Conservation (phyloP, 2,888 invertebrate species). For the Tenthredo livida region DNA sequence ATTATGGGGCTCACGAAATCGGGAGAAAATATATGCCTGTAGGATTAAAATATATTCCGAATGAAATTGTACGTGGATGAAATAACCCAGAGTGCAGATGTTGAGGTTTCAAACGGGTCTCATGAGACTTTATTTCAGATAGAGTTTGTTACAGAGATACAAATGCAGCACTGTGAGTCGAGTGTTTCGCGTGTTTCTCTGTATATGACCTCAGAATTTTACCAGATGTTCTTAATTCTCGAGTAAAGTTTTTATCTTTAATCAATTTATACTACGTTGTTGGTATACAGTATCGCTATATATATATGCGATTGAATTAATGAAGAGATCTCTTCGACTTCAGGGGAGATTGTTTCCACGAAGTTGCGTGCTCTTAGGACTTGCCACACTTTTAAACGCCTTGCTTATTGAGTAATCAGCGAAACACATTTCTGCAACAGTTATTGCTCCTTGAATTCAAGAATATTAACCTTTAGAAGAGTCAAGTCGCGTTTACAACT, state of each 20-base stretch:
- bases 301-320: neutral
- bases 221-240: constrained; percentile 23
- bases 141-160: neutral
- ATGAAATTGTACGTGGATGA: neutral
- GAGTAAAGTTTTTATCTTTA: neutral
- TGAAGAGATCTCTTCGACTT: neutral
- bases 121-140: neutral
- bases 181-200: constrained; percentile 16
- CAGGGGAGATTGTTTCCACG: constrained; percentile 27
- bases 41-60: neutral
- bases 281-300: neutral
- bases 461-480: neutral
- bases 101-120: too few relatives aligned
- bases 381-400: constrained; percentile 25
- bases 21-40: neutral
- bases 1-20: neutral
- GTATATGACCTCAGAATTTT: constrained; percentile 18
- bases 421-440: neutral
- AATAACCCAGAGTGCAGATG: neutral
- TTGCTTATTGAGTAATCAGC: neutral
- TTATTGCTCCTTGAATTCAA: neutral
- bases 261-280: neutral
- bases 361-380: neutral
- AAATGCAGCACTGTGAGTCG: constrained; percentile 15
- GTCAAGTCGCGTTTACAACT: neutral